phyloP scores from a whole-genome alignment of 2,113 vertebrate genomes.

The Lophochroa leadbeateri region DNA sequence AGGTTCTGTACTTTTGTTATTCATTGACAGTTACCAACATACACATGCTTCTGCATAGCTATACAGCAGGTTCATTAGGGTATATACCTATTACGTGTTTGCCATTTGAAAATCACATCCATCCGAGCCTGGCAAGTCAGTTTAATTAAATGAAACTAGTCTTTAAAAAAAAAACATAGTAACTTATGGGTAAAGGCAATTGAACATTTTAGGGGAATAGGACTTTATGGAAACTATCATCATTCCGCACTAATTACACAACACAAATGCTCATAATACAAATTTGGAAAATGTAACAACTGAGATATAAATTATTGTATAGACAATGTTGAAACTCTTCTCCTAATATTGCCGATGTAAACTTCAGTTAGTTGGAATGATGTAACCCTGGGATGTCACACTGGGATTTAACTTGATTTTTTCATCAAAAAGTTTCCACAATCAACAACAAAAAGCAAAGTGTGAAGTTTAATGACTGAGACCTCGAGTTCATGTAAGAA shows the following conservation, averaged over 20 bases:
- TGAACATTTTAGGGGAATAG: neutral
- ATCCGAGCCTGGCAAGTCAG: neutral
- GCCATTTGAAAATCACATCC: neutral
- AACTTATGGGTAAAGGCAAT: neutral
- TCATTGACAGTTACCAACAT: slow-evolving; percentile 8
- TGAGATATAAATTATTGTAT: neutral
- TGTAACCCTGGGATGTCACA: neutral
- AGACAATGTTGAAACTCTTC: neutral
- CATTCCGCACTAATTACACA: neutral
- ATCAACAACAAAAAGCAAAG: neutral
- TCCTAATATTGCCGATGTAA: neutral
- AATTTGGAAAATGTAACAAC: neutral
- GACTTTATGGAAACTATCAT: neutral
- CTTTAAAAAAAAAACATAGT: neutral
- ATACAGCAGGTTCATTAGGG: neutral
- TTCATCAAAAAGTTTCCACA: neutral
- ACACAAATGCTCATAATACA: neutral
- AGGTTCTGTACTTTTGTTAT: neutral
- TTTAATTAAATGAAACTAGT: neutral
- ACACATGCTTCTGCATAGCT: slow-evolving; percentile 3
- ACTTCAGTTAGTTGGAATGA: neutral
- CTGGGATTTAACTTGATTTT: neutral
- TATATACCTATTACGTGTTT: neutral
- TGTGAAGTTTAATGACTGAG: neutral
- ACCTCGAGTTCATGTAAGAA: neutral